Conservation (phyloP, 2,888 invertebrate species). For the Altica lythri region DNA sequence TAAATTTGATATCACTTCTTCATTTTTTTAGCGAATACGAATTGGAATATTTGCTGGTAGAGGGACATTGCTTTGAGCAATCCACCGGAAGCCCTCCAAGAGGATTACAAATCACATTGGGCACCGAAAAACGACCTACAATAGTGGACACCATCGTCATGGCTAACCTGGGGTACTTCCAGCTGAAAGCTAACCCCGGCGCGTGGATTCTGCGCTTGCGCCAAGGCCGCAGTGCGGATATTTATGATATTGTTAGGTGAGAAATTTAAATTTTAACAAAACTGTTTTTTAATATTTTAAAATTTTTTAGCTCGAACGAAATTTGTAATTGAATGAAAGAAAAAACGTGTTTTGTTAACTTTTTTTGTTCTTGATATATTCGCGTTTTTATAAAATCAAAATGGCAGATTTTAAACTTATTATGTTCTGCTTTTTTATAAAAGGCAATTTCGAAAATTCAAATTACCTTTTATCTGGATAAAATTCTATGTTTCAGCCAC, state of each 20-base stretch:
- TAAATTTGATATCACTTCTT: background rate
- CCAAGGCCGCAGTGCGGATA: conserved; percentile 91
- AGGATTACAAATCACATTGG: conserved; percentile 94
- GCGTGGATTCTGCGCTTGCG: conserved; percentile 89
- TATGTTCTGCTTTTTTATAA: background rate
- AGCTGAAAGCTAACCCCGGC: conserved; percentile 96
- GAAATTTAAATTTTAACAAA: too few relatives aligned
- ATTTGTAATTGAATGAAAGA: too few relatives aligned
- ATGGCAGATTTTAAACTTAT: background rate
- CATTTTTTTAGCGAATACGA: conserved; percentile 82
- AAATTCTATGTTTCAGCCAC: too few relatives aligned
- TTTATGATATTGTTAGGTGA: conserved; percentile 87
- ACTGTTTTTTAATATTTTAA: too few relatives aligned
- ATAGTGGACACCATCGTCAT: conserved; percentile 98
- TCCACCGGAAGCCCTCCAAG: conserved; percentile 90
- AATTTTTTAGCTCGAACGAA: too few relatives aligned
- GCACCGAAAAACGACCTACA: conserved; percentile 76
- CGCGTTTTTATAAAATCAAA: background rate
- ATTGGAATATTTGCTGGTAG: conserved; percentile 89
- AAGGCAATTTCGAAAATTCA: conserved; percentile 13
- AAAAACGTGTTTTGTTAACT: too few relatives aligned
- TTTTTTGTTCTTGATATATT: background rate
- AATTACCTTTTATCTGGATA: too few relatives aligned
- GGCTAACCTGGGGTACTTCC: conserved; percentile 99
- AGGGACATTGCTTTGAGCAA: conserved; percentile 96